Conservation (phyloP, 2,113 vertebrate species). For the Globicephala melas region DNA sequence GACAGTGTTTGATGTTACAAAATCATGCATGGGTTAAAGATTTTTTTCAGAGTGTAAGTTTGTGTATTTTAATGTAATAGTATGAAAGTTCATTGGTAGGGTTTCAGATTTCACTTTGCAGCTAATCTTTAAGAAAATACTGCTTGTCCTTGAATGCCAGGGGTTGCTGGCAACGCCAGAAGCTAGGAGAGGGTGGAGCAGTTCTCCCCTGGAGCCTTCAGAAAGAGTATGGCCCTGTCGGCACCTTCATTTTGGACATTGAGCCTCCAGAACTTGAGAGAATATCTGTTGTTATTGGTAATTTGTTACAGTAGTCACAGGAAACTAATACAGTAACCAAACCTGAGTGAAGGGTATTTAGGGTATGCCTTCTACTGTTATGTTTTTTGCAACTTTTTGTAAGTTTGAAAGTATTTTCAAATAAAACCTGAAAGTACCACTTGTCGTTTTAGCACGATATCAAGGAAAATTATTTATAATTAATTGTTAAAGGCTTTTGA, state of each 20-base stretch:
- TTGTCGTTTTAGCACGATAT: not conserved
- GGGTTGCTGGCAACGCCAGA: not conserved
- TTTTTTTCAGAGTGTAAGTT: not conserved
- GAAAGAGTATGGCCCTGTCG: not conserved
- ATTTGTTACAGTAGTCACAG: not conserved
- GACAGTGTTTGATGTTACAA: not conserved
- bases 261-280: not conserved
- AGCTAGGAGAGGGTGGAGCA: not conserved
- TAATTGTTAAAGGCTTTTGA: not conserved
- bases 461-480: not conserved
- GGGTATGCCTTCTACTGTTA: not conserved
- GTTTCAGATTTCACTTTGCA: conserved; percentile 8
- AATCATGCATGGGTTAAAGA: not conserved
- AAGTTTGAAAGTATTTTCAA: not conserved
- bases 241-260: not conserved
- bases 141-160: not conserved
- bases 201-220: not conserved
- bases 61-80: not conserved
- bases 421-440: not conserved
- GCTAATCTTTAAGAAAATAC: not conserved
- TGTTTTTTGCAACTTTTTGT: not conserved
- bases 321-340: not conserved
- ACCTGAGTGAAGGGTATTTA: not conserved
- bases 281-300: not conserved
- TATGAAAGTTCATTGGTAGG: not conserved